phyloP scores from a whole-genome alignment of 2,113 vertebrate genomes.

The Mixornis gularis region DNA sequence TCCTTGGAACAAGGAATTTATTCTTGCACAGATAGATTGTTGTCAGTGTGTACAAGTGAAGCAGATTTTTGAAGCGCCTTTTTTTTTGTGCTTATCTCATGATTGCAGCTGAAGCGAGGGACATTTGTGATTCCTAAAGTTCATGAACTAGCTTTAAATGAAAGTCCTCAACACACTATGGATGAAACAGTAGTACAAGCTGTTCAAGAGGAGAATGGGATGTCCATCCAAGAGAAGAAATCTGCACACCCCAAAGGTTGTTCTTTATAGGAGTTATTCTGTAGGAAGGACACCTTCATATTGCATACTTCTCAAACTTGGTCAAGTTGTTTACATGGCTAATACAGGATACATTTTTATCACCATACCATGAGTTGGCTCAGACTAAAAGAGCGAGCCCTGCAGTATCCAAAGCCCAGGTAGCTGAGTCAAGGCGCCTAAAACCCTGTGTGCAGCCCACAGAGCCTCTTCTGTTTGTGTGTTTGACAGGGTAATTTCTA shows the following conservation, averaged over 20 bases:
- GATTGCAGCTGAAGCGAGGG: not conserved
- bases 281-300: not conserved
- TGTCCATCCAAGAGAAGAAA: not conserved
- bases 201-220: not conserved
- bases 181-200: not conserved
- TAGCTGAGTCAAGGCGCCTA: not conserved
- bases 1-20: conserved; percentile 8
- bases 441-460: not conserved
- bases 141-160: not conserved
- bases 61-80: not conserved
- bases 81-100: conserved; percentile 8
- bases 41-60: conserved; percentile 7
- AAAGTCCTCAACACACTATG: not conserved
- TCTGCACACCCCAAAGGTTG: not conserved
- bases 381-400: not conserved
- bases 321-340: not conserved
- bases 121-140: not conserved
- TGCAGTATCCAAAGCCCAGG: not conserved
- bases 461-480: not conserved
- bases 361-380: not conserved
- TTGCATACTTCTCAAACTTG: not conserved
- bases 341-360: not conserved
- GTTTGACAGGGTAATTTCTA: not conserved
- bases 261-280: not conserved
- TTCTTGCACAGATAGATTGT: not conserved